Evolutionary conservation across 2,797 vertebrate genomes (phyloP).

Genomic region (Clarias fuscus): DNA sequence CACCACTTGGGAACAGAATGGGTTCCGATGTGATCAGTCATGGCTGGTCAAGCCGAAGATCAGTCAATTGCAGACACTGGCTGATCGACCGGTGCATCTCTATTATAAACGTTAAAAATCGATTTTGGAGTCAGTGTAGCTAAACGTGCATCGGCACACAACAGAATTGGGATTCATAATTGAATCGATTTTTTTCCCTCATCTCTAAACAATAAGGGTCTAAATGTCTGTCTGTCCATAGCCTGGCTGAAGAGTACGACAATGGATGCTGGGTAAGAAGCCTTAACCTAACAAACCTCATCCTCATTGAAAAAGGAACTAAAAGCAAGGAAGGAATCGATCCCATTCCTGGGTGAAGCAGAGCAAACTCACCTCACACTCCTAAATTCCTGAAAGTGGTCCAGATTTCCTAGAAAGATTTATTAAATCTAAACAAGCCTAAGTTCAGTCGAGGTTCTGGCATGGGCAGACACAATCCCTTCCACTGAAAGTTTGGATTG

Average conservation of each 20-base stretch:
- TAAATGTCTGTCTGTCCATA: not conserved
- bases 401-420: not conserved
- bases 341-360: not conserved
- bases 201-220: no score
- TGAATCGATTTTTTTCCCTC: no score
- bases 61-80: no score
- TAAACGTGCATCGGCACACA: no score
- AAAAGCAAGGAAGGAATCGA: not conserved
- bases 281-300: not conserved
- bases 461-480: not conserved
- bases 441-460: not conserved
- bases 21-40: no score
- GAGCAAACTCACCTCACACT: not conserved
- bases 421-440: not conserved
- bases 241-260: not conserved
- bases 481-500: no score
- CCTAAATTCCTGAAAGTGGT: not conserved
- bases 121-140: no score
- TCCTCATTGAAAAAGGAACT: not conserved
- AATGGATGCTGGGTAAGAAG: not conserved
- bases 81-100: no score
- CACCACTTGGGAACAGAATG: no score
- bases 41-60: no score
- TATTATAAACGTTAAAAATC: no score
- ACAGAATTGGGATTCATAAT: no score